Conservation (phyloP, 2,888 invertebrate genomes). For the Chromoteleia sp. region DNA sequence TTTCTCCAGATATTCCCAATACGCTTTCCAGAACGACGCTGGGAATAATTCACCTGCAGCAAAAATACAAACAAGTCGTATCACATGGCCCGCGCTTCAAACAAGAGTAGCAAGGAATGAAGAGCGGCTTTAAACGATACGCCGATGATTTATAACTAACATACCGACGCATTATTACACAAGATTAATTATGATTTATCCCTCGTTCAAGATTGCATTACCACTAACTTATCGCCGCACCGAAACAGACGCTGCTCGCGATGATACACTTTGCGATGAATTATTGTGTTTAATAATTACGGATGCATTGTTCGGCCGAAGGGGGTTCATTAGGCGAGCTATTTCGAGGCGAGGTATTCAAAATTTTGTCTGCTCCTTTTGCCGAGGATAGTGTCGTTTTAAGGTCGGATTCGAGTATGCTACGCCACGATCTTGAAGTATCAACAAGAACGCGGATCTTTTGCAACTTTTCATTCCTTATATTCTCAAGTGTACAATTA, state of each 20-base stretch:
- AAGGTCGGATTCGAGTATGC: no score
- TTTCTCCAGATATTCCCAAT: conserved; percentile 88
- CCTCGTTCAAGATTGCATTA: conserved; percentile 59
- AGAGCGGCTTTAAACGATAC: conserved; percentile 41
- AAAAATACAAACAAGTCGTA: conserved; percentile 49
- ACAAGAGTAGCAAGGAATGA: conserved; percentile 24
- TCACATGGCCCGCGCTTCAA: conserved; percentile 3
- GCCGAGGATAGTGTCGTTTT: no score
- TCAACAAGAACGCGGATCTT: no score
- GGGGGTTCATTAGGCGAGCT: no score
- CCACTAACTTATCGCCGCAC: conserved; percentile 55
- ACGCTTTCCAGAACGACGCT: conserved; percentile 88
- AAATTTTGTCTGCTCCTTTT: not conserved
- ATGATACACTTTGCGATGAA: conserved; percentile 58
- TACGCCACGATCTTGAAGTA: no score
- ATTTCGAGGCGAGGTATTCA: no score
- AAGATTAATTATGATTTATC: conserved; percentile 70
- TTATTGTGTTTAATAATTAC: conserved; percentile 57
- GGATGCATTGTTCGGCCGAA: conserved; percentile 35
- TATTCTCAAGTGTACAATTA: no score
- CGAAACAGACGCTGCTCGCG: conserved; percentile 19
- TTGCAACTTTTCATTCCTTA: no score
- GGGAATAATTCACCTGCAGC: conserved; percentile 87
- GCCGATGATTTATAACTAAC: conserved; percentile 62
- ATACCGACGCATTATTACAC: conserved; percentile 54